Evolutionary conservation across 2,888 invertebrate genomes (phyloP), one percentile per base, ranked within the genome.

Genomic region (Iselma pallidipennis): DNA sequence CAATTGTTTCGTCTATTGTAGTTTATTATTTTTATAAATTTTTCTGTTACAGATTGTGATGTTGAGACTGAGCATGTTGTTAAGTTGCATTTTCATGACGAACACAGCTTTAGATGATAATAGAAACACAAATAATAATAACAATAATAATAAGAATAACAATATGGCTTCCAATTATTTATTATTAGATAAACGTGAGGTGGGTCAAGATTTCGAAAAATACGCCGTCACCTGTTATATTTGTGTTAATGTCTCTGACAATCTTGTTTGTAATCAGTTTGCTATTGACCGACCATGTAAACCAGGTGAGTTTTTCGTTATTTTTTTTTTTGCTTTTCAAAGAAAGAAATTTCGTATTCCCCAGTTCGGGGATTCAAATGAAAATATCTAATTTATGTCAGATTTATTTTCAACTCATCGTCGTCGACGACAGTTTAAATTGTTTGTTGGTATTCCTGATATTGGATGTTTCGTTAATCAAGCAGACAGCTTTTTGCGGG

Each of bases 211-310:
- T 63, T 80, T 79, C 68, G 81, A 81, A 65, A 78, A 80, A 65
- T 81, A 82, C 68, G 79, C 81, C 3, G 81, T 82, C 65, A 87
- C 87, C 63, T 87, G 87, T 78, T 87, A 87, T 77, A 87, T 86
- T 72, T 87, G 87, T 76, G 86, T 87, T 73, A 87, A 87, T 81
- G 87, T 87, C 66, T 86, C 86, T 70, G 86, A 87, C 80, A 87
- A 87, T 80, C 80, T 85, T 74, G 83, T 87, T 78, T 87, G 87
- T 81, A 87, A 87, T 80, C 84, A 85, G 78, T 87, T 84, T 78
- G 87, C 87, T 64, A 87, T 87, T 73, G 87, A 87, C 76, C 82
- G 85, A 57, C 87, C 87, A 54, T 87, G 87, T 77, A 85, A 85
- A 70, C 82, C 82, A 74, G 85, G 85, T 81, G 72, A 72, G 33